These are phyloP conservation scores for Pristionchus fissidentatus DNA, from an alignment of 2,888 invertebrate genomes.

Conservation along the genomic window DNA sequence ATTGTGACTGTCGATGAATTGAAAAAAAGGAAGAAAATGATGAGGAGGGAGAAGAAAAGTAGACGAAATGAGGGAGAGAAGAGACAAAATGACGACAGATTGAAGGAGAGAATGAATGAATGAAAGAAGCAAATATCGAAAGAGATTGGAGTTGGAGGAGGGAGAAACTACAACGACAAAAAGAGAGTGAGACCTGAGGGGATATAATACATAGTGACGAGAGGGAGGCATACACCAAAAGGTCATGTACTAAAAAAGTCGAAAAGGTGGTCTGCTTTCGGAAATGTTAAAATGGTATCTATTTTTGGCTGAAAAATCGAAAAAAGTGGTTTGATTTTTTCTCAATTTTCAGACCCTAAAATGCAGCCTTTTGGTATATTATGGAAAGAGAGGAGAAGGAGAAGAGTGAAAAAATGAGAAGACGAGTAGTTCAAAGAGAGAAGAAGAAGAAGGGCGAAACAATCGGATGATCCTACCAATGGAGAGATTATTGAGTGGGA, in stretches of 20 bases:
- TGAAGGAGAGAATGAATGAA: background rate
- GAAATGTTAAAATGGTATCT: no score
- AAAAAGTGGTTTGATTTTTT: no score
- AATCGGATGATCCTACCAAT: background rate
- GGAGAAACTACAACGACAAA: no score
- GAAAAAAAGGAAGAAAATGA: background rate
- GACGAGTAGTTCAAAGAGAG: background rate
- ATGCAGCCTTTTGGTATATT: no score
- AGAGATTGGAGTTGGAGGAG: no score
- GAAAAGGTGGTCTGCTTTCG: no score
- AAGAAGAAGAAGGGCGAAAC: background rate
- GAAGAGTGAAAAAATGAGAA: background rate
- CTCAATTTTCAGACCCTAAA: no score
- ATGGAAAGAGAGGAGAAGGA: background rate
- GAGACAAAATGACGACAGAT: background rate
- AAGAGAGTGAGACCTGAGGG: no score
- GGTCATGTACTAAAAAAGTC: background rate
- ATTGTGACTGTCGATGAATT: background rate
- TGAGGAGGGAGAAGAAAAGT: background rate
- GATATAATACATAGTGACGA: no score
- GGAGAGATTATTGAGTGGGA: background rate
- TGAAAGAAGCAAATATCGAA: background rate
- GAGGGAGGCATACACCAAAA: slow-evolving; percentile 1
- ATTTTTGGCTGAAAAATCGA: no score
- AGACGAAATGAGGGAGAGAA: background rate